Percentiles rank a stretch among this genome's conserved stretches.
Conservation (phyloP, 2,888 invertebrate genomes). For the Diogma glabrata region DNA sequence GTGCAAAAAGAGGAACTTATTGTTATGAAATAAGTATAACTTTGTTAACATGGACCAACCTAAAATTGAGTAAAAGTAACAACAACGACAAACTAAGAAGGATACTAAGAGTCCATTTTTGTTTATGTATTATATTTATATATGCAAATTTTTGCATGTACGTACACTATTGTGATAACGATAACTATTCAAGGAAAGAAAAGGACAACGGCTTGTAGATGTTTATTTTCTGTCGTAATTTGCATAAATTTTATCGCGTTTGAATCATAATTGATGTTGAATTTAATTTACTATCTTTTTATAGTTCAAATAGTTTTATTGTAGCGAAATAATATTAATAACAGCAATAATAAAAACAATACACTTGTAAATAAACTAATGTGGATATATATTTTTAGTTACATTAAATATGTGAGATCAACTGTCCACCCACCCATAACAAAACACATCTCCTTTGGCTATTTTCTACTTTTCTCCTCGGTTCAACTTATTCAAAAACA, state of each 20-base stretch:
- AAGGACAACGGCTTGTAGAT: no score
- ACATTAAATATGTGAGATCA: background rate
- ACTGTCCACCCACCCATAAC: slow-evolving; percentile 9
- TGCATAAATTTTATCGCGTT: no score
- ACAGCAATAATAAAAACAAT: background rate
- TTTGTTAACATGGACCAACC: slow-evolving; percentile 9
- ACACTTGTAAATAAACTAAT: background rate
- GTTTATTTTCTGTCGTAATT: no score
- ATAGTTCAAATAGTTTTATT: background rate
- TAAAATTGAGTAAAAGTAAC: slow-evolving; percentile 1
- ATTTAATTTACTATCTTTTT: no score
- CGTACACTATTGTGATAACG: background rate
- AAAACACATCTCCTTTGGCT: slow-evolving; percentile 10
- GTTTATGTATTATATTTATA: background rate
- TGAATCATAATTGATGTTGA: no score
- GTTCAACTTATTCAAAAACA: slow-evolving; percentile 2
- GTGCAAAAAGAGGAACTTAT: no score
- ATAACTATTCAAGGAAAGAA: background rate
- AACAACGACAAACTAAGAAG: slow-evolving; percentile 5
- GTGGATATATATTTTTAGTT: background rate
- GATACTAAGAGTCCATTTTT: slow-evolving; percentile 9
- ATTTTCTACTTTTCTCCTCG: slow-evolving; percentile 6
- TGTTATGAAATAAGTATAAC: no score
- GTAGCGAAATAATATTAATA: background rate
- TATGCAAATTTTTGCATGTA: slow-evolving; percentile 3